A percentile compares a stretch with the other conserved stretches of the same genome.
These are phyloP conservation scores for Neopelma chrysocephalum DNA, from an alignment of 2,797 vertebrate genomes.

Conservation along the genomic window DNA sequence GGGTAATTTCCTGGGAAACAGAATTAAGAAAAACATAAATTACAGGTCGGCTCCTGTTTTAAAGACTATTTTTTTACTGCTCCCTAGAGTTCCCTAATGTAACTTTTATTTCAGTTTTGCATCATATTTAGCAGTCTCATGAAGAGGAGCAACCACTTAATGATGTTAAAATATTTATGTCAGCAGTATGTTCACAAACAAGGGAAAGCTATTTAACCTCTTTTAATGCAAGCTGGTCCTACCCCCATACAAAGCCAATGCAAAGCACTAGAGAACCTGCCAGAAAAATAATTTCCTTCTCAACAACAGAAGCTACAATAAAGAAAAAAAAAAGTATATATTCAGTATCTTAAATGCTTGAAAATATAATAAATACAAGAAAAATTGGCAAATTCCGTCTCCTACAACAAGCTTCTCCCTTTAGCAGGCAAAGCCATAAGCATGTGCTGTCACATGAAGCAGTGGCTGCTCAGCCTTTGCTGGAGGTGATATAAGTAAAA, in stretches of 20 bases:
- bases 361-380: not conserved
- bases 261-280: not conserved
- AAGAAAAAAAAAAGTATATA: not conserved
- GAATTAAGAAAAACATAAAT: constrained; percentile 25
- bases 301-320: not conserved
- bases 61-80: not conserved
- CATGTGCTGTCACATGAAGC: not conserved
- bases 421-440: not conserved
- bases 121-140: not conserved
- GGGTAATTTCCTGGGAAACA: not conserved
- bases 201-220: not conserved
- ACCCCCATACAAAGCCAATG: not conserved
- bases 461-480: not conserved
- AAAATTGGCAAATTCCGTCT: not conserved
- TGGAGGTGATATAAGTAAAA: not conserved
- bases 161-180: constrained; percentile 19
- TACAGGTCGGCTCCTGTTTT: not conserved
- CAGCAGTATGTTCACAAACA: not conserved
- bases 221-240: not conserved
- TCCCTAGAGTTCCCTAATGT: not conserved
- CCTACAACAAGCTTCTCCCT: not conserved
- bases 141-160: not conserved
- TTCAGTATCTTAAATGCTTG: not conserved
- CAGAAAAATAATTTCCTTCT: not conserved
- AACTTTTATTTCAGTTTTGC: constrained; percentile 19